Conservation (phyloP, 2,113 vertebrate genomes). For the Calidris pugnax region DNA sequence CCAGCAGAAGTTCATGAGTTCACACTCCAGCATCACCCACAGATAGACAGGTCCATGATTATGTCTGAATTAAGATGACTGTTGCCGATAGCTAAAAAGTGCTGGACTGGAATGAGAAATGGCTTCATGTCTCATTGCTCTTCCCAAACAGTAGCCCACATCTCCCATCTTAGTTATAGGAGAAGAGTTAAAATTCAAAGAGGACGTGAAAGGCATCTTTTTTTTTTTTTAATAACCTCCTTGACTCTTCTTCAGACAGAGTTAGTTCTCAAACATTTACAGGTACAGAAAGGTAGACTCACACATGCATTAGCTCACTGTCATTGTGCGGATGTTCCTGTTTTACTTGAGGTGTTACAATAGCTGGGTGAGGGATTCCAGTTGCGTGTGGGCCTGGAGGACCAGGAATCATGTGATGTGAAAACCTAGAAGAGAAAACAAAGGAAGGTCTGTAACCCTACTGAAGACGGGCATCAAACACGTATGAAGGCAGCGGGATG, state of each 20-base stretch:
- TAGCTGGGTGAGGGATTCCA: conserved; percentile 98
- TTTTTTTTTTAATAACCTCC: not conserved
- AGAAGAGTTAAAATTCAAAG: not conserved
- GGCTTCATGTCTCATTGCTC: not conserved
- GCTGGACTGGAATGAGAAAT: not conserved
- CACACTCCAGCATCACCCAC: not conserved
- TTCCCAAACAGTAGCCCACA: not conserved
- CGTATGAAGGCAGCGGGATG: not conserved
- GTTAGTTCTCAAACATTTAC: not conserved
- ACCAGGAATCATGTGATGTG: conserved; percentile 98
- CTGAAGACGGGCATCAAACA: not conserved
- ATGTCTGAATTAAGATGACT: not conserved
- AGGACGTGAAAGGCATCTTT: not conserved
- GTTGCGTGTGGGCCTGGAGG: conserved; percentile 95
- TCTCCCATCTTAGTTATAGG: not conserved
- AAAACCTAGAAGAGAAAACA: conserved; percentile 85
- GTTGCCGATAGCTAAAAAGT: not conserved
- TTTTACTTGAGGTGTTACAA: conserved; percentile 98
- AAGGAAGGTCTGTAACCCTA: not conserved
- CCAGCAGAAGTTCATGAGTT: not conserved
- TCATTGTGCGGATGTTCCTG: conserved; percentile 93
- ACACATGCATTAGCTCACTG: conserved; percentile 97
- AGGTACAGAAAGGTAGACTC: conserved; percentile 69
- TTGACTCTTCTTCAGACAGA: not conserved
- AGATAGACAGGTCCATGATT: not conserved